phyloP scores from a whole-genome alignment of 2,113 vertebrate species.

The Propithecus coquereli region DNA sequence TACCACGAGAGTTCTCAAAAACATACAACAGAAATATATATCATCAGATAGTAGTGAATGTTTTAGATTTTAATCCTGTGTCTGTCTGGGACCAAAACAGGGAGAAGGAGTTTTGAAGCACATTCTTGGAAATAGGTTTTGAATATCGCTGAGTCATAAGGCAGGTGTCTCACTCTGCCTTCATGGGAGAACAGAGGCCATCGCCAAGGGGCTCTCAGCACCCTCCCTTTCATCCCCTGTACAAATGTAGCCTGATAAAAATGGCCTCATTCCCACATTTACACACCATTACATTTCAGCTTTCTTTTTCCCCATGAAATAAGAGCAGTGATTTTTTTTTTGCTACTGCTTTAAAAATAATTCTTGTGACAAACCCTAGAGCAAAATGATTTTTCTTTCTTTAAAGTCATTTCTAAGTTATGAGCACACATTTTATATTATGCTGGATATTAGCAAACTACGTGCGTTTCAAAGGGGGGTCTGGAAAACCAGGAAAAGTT shows the following conservation, averaged over 20 bases:
- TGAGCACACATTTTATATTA: background rate
- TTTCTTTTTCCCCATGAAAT: background rate
- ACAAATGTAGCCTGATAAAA: background rate
- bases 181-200: background rate
- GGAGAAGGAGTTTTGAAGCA: background rate
- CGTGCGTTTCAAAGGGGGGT: background rate
- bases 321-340: background rate
- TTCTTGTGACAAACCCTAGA: background rate
- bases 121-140: background rate
- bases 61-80: background rate
- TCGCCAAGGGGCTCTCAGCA: background rate
- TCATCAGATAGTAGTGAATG: background rate
- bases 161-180: background rate
- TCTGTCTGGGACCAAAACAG: background rate
- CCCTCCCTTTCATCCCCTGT: fast-evolving
- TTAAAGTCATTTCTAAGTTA: background rate
- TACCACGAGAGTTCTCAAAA: background rate
- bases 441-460: background rate
- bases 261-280: background rate
- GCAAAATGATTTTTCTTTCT: background rate
- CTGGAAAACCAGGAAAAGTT: background rate
- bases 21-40: background rate
- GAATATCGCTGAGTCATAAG: background rate
- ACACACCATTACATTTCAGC: background rate
- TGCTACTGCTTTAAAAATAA: background rate